These are phyloP conservation scores for Spodoptera litura DNA, from an alignment of 1,140 invertebrate genomes.

Conservation along the genomic window DNA sequence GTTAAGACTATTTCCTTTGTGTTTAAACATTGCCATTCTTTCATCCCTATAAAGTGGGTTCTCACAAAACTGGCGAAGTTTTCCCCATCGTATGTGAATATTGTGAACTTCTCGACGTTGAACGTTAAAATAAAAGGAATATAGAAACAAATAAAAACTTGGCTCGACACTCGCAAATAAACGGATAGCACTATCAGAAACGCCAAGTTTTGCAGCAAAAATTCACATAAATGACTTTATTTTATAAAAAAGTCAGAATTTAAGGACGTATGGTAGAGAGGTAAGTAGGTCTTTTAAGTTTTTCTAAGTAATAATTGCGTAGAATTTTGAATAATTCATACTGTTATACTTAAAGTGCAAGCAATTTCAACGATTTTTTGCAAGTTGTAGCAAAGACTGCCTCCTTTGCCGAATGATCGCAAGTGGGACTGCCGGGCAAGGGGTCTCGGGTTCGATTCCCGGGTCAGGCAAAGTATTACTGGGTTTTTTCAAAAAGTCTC, in stretches of 20 bases:
- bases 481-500: too few relatives aligned
- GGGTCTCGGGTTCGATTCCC: too few relatives aligned
- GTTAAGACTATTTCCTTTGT: slow-evolving; percentile 19
- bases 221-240: slow-evolving; percentile 27
- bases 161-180: slow-evolving; percentile 40
- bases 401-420: too few relatives aligned
- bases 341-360: too few relatives aligned
- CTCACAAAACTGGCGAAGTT: slow-evolving; percentile 29
- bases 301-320: too few relatives aligned
- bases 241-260: slow-evolving; percentile 15
- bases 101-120: slow-evolving; percentile 21
- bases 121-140: slow-evolving; percentile 36
- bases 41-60: neutral
- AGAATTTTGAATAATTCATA: too few relatives aligned
- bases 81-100: neutral
- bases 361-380: too few relatives aligned
- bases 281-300: neutral
- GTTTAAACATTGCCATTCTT: neutral
- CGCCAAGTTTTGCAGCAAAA: neutral
- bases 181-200: slow-evolving; percentile 33
- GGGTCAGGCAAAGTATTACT: too few relatives aligned
- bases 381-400: too few relatives aligned
- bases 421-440: too few relatives aligned
- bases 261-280: neutral
- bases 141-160: slow-evolving; percentile 45